Base-by-base conservation (phyloP, 2,113 vertebrate genomes). In the Takifugu flavidus region DNA sequence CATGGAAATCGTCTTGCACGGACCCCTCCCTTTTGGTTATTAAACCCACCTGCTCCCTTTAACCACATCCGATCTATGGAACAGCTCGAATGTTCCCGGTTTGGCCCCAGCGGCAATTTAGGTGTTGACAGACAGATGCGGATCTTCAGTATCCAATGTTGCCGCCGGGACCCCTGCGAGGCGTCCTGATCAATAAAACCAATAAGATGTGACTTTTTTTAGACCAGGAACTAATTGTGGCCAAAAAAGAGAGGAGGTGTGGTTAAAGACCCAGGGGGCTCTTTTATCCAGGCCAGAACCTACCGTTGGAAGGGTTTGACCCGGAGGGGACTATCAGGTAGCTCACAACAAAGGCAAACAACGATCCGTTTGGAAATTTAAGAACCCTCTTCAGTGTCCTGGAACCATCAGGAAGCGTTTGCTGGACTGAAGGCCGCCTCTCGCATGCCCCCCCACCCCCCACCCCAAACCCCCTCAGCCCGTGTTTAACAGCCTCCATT, bases 101-200 rank as follows among this genome's bases (percentile, higher is more conserved):
- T 83, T 80, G 57, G 77, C 66, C 77, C 63, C 65, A 49, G 74
- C 72, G 79, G 72, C 62, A 82, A 85, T 88, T 82, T 86, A 70
- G 67, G 76, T 70, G 71, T 88, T 87, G 85, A 88, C 82, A 79
- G 75, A 57, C 59, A 82, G 77, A 86, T 65, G 74, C 79, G 74
- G 58, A 83, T 79, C 61, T 64, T 49, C 47, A 73, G 77, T 76
- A 71, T 87, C 79, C 63, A 25, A 66, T 74, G 72, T 78, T 82
- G 79, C 63, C 76, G 68, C 20, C 28, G 50, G 25, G 51, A 44
- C 70, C 61, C 80, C 84, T 72, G 65, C 46, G 42, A 75, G 68
- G 84, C 44, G 60, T 76, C 47, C 44, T 5, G 62, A 88, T 90
- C 88, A 68, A 91, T 91, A 75, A 62, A 75, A 82, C 34, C 73